Evolutionary conservation across 2,797 vertebrate genomes (phyloP).

Genomic region (Periophthalmus magnuspinnatus): DNA sequence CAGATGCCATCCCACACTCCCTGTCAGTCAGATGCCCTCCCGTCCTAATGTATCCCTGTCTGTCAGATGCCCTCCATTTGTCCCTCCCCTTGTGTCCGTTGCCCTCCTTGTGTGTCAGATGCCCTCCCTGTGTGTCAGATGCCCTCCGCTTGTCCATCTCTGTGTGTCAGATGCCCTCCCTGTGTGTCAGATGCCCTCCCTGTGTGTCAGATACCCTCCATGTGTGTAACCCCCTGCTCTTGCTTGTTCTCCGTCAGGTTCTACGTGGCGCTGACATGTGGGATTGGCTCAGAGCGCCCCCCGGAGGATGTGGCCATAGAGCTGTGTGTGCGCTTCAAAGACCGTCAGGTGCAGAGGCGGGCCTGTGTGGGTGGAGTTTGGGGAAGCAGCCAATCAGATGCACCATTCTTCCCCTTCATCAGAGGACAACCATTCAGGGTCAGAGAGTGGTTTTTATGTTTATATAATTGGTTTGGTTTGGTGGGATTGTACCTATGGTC

Average conservation of each 20-base stretch:
- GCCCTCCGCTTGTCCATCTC: too few relatives aligned
- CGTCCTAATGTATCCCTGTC: background rate
- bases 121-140: too few relatives aligned
- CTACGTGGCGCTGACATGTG: slow-evolving; percentile 90
- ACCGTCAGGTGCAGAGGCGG: slow-evolving; percentile 85
- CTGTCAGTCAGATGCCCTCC: too few relatives aligned
- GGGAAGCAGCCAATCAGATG: slow-evolving; percentile 81
- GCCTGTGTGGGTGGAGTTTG: slow-evolving; percentile 86
- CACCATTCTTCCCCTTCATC: slow-evolving; percentile 94
- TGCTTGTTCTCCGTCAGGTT: slow-evolving; percentile 73
- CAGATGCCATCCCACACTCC: background rate
- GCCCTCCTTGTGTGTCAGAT: too few relatives aligned
- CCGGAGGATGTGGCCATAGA: slow-evolving; percentile 88
- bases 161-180: too few relatives aligned
- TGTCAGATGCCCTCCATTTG: too few relatives aligned
- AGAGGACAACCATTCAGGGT: slow-evolving; percentile 92
- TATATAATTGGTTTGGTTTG: background rate
- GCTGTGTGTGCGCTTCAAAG: slow-evolving; percentile 86
- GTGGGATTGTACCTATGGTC: too few relatives aligned
- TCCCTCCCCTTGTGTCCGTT: too few relatives aligned
- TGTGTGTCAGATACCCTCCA: too few relatives aligned
- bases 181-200: too few relatives aligned
- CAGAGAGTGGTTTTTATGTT: background rate
- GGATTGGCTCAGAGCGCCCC: slow-evolving; percentile 79
- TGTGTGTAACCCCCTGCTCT: too few relatives aligned